These are phyloP conservation scores for Fissipunctia ypsillon DNA, from an alignment of 2,888 invertebrate species.

Conservation along the genomic window DNA sequence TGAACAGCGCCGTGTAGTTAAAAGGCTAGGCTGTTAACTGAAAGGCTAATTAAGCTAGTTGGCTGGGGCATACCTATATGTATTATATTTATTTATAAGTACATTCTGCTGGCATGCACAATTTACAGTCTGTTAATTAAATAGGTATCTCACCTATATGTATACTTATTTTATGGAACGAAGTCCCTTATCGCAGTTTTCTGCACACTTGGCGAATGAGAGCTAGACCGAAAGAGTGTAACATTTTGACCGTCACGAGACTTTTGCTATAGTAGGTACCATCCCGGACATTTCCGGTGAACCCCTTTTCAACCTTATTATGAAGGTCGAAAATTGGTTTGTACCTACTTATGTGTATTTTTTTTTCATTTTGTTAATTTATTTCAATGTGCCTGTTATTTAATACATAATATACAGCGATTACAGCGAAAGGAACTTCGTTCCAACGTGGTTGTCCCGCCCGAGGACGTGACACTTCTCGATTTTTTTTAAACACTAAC, in stretches of 20 bases:
- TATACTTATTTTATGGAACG: not conserved
- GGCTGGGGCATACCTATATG: not conserved
- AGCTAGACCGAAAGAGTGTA: not conserved
- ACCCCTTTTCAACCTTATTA: too few relatives aligned
- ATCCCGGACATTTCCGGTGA: too few relatives aligned
- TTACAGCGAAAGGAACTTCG: not conserved
- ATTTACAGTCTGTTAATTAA: slow-evolving; percentile 32
- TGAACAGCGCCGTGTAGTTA: too few relatives aligned
- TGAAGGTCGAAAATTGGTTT: too few relatives aligned
- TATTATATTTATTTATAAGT: not conserved
- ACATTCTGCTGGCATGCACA: slow-evolving; percentile 31
- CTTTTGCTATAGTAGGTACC: not conserved
- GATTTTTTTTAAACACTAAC: slow-evolving; percentile 24
- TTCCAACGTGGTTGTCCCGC: not conserved
- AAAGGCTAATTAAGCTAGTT: not conserved
- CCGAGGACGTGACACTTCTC: not conserved
- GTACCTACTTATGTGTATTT: too few relatives aligned
- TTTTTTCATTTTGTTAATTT: not conserved
- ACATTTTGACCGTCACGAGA: not conserved
- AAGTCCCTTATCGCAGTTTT: not conserved
- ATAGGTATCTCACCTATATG: not conserved
- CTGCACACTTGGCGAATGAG: not conserved
- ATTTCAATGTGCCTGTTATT: not conserved
- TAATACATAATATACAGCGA: not conserved
- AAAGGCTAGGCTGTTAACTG: not conserved